Conservation (phyloP, 2,797 vertebrate genomes). For the Threskiornis aethiopicus region DNA sequence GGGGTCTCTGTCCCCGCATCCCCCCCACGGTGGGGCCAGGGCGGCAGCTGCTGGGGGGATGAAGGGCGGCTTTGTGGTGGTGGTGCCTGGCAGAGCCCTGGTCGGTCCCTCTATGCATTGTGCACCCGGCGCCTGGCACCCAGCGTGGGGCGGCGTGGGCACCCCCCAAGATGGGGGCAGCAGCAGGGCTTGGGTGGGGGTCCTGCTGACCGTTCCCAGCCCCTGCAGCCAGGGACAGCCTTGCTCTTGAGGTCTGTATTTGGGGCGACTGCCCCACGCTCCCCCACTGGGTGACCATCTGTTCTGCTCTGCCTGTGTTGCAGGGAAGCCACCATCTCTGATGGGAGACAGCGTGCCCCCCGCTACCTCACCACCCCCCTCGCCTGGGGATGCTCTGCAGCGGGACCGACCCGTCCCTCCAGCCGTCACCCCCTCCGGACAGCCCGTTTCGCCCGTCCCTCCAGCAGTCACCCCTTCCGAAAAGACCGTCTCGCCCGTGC, state of each 20-base stretch:
- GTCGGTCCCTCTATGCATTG: not conserved
- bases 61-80: slow-evolving; percentile 32
- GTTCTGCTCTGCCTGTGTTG: not conserved
- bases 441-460: not conserved
- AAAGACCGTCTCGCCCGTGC: fast-evolving
- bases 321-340: slow-evolving; percentile 37
- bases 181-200: not conserved
- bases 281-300: not conserved
- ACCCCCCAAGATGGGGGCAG: not conserved
- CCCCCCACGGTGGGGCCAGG: fast-evolving
- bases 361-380: not conserved
- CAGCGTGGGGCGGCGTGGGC: fast-evolving
- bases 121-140: not conserved
- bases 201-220: not conserved
- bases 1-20: not conserved
- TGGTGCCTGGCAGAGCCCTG: not conserved
- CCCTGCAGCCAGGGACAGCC: not conserved
- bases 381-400: not conserved
- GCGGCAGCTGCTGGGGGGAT: not conserved
- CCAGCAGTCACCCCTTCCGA: not conserved
- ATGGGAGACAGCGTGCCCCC: slow-evolving; percentile 53
- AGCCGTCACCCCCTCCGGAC: not conserved
- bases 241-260: not conserved
- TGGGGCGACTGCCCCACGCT: not conserved
- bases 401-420: not conserved